Evolutionary conservation across 2,888 invertebrate species (phyloP), one percentile per base, ranked within the genome.

Genomic region (Melipona bicolor): DNA sequence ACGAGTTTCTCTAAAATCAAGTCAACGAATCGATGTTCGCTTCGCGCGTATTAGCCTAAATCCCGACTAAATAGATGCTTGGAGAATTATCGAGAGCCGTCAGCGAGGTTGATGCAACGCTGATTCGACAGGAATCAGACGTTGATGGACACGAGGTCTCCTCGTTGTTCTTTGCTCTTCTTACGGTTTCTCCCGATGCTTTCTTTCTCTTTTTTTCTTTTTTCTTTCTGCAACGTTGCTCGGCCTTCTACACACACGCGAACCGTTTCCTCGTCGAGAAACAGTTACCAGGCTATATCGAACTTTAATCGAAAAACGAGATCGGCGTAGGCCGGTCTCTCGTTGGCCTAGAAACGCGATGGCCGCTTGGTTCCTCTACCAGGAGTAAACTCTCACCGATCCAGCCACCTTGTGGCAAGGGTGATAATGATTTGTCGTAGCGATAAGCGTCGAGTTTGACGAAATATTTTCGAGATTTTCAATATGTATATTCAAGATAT

Each of bases 251-350:
- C 32, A 68, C 24, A 43, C 64, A 54, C 74, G 32, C 27, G 43
- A 27, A 36, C 56, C 59, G 78, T 84, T 78, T 59, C 68, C 78
- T 76, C 64, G 70, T 32, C n/a, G 69, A 32, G 59, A 76, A 52
- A 89, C 89, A 88, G 89, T 88, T 89, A 88, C 76, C 81, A 69
- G 81, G 68, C 77, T 80, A 81, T 84, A 88, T 89, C 88, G 84
- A 89, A 89, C 88, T 89, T 87, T 89, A 89, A 89, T 89, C 88
- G 83, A 88, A 88, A 89, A 89, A 79, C 76, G 81, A 89, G 87
- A 87, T 87, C 85, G 59, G 82, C 87, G 89, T 87, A 89, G 89
- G 87, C 79, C 61, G 83, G 67, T 70, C 52, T 80, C 85, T 80
- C 85, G 81, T 82, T 88, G 89, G 89, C 89, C 89, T 88, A 89